Base-by-base conservation (phyloP, 2,888 invertebrate species). In the Noctuana brunneofusca region DNA sequence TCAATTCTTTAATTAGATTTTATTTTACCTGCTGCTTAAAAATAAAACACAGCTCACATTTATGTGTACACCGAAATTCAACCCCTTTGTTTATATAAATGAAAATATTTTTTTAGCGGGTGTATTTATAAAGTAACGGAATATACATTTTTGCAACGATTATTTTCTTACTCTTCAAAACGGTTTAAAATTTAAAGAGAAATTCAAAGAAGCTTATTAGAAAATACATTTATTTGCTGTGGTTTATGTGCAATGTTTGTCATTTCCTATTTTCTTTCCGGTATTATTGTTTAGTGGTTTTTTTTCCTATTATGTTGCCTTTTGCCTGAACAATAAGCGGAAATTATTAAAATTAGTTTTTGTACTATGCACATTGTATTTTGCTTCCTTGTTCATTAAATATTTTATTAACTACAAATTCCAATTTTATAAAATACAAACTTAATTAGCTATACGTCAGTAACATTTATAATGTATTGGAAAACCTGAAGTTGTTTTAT, bases 241-340 rank as follows among this genome's bases (percentile, higher is more conserved):
- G 60, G 54, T 60, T 54, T 48, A 54, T 18, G 46, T 38, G 38
- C 46, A 54, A 35, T n/a, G 24, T 22, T 54, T 46, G 46, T 32
- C 6, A 59, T 32, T 60, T 60, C 46, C 54, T 54, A 46, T 60
- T 60, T 54, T 60, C 53, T 24, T 60, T 60, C 54, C 60, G 60
- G 32, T 24, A 35, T 48, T 9, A 59, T 59, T 59, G 60, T 60
- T 54, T 54, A 32, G 60, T 43, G 60, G 60, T 60, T 32, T 48
- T 32, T 59, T 41, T 46, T n/a, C 24, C 16, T 24, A 48, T 54
- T 46, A 60, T 20, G 22, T 48, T 43, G 8, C 12, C 32, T 35
- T 9, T 46, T 32, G 20, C 48, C 16, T 16, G 16, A 53, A 59
- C 53, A 53, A 46, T 53, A 32, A n/a, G 27, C 14, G 52, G 43